Base-by-base conservation (phyloP, 1,140 invertebrate genomes). In the Ooceraea biroi region DNA sequence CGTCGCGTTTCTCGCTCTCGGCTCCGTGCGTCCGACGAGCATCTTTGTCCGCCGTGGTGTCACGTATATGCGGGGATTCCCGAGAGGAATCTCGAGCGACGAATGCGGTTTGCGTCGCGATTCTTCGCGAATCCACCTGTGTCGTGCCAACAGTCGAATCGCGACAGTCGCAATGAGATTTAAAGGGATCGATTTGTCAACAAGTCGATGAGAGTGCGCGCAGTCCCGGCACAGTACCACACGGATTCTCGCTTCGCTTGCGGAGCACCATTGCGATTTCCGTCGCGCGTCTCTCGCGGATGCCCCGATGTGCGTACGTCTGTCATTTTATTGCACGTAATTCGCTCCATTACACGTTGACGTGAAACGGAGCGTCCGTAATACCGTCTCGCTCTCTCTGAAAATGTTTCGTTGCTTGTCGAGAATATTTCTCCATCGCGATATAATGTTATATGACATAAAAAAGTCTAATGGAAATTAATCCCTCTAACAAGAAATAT, bases 141-240 rank as follows among this genome's bases (percentile, higher is more conserved):
- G 44, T 52, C 41, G 58, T 14, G 44, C n/a, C n/a, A 17, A 61
- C 36, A 36, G 52, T 30, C 65, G 50, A 85, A 82, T 44, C 46
- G 71, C 55, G 71, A 85, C 60, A 71, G 25, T 17, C 55, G 83
- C 58, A 82, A 19, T 8, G 73, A 84, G 73, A 89, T 89, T 89
- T 87, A 89, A 89, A 89, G 87, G 87, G 87, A 89, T 89, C 87
- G 88, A 89, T 89, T 88, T 89, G 87, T 89, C 88, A 87, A 89
- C 87, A 89, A 89, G 87, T 89, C 87, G 87, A 89, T 89, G 87
- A 89, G 86, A 88, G 78, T 84, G 68, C 80, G 88, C 88, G 88
- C 14, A 14, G 68, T 58, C 11, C 22, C 27, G 57, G 30, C 22
- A 8, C 63, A 7, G 19, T 36, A 55, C 30, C 17, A 19, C 17